Base-by-base conservation (phyloP, 2,888 invertebrate species). In the Morpho helenor region DNA sequence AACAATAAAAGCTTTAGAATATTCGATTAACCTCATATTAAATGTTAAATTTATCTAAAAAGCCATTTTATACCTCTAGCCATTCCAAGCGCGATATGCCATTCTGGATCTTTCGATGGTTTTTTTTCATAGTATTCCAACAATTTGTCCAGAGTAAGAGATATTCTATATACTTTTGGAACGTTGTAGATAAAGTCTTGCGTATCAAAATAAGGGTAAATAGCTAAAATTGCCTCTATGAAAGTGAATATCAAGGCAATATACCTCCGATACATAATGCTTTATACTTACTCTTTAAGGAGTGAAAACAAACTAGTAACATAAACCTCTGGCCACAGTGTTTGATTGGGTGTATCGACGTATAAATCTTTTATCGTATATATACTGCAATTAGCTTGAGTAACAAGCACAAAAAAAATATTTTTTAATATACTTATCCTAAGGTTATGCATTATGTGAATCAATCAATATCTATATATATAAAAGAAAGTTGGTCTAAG, bases 161-260 rank as follows among this genome's bases (percentile, higher is more conserved):
- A 86, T 64, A 90, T 79, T 65, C 90, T 77, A 57, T 79, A 90
- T 16, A 88, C 90, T 71, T 90, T 89, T 0, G 90, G 89, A n/a
- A 90, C 77, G 73, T 90, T 90, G 59, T 90, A 90, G 45, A 90
- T 89, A 62, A 89, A 89, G 60, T 89, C 90, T 66, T 90, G 89
- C 1, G 90, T 90, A 62, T 90, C 90, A 59, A 89, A 90, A 61
- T 87, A 90, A 2, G 90, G 89, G 64, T 90, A 90, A 58, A 89
- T 88, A 43, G 78, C 76, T n/a, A 66, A 61, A 57, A 66, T 68
- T 8, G 59, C 22, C 39, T 69, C 62, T 4, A 73, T 60, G 9
- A 79, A 52, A 44, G 68, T 63, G 8, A 68, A 66, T 49, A 84
- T 68, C 65, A 81, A 70, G 56, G 71, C 79, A 71, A 81, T 73